Evolutionary conservation across 30 jellyfish, hydroid and myxozoan genomes (phyloP).

Genomic region (Pelagia noctiluca): DNA sequence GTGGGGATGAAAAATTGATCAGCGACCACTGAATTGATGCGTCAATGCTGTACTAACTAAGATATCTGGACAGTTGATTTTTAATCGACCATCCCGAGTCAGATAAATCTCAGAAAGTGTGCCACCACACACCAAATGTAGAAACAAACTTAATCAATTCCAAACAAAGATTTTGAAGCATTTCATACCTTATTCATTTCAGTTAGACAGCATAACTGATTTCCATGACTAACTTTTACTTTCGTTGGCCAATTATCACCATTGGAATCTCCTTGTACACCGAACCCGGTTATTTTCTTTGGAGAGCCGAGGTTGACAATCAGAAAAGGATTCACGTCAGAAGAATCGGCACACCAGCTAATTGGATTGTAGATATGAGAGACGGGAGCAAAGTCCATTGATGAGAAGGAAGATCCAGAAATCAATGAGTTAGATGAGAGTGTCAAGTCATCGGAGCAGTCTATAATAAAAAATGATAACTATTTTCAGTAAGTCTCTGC

Average conservation of each 20-base stretch:
- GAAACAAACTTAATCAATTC: background rate
- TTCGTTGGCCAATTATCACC: constrained; percentile 53
- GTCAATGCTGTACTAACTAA: background rate
- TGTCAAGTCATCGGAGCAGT: background rate
- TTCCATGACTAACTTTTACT: constrained; percentile 34
- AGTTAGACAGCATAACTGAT: background rate
- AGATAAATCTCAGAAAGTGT: background rate
- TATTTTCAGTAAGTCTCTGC: background rate
- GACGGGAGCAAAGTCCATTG: background rate
- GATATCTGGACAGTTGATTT: background rate
- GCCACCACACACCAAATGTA: background rate
- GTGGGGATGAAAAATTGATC: too few species aligned
- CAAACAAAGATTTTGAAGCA: background rate
- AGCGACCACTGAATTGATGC: background rate
- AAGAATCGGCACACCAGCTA: constrained; percentile 25
- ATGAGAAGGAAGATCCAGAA: background rate
- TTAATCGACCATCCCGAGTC: background rate
- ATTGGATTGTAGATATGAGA: constrained; percentile 3
- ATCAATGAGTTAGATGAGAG: background rate
- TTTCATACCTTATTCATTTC: constrained; percentile 38
- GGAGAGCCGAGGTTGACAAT: constrained; percentile 35
- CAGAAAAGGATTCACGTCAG: constrained; percentile 25
- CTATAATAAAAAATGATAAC: background rate
- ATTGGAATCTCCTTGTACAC: constrained; percentile 57
- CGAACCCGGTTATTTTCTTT: constrained; percentile 54